These are phyloP conservation scores for Limnephilus lunatus DNA, from an alignment of 2,888 invertebrate genomes.

Conservation along the genomic window DNA sequence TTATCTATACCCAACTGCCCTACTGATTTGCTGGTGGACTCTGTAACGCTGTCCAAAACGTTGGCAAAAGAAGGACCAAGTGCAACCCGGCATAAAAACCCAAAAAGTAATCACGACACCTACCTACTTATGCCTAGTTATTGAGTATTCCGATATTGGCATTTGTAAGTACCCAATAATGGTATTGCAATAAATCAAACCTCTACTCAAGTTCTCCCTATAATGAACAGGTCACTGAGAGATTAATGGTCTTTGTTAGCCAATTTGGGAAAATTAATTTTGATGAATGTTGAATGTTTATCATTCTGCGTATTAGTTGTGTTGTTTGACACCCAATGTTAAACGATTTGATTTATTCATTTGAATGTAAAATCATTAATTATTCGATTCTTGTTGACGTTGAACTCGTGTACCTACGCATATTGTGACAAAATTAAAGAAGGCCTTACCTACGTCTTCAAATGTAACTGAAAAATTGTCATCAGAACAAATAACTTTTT, in stretches of 20 bases:
- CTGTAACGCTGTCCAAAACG: too few species aligned
- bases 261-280: not conserved
- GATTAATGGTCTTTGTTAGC: not conserved
- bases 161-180: not conserved
- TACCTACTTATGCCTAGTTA: not conserved
- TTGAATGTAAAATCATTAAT: not conserved
- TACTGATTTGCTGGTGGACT: too few species aligned
- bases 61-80: too few species aligned
- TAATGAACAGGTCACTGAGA: not conserved
- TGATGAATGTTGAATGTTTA: not conserved
- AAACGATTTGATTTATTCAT: not conserved
- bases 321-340: not conserved
- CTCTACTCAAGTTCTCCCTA: not conserved
- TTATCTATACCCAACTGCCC: too few species aligned
- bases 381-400: not conserved
- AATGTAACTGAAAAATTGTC: too few species aligned
- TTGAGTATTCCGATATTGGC: not conserved
- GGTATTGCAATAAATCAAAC: not conserved
- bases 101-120: not conserved
- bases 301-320: not conserved
- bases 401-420: not conserved
- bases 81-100: too few species aligned
- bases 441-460: too few species aligned
- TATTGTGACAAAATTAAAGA: too few species aligned
- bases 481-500: too few species aligned